Evolutionary conservation across 2,113 vertebrate species (phyloP).

Genomic region (Tragelaphus strepsiceros): DNA sequence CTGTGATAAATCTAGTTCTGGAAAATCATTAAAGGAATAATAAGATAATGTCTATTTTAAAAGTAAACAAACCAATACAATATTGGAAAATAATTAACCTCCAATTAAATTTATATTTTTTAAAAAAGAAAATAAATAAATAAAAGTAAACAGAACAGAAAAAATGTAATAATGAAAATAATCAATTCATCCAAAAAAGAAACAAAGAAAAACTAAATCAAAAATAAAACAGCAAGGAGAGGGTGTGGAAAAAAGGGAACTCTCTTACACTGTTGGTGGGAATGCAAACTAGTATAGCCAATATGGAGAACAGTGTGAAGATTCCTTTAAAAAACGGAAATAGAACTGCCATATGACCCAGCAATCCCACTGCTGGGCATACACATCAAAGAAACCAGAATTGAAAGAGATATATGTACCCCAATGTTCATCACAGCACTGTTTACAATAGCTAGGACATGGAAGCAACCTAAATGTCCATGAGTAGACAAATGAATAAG

Average conservation of each 20-base stretch:
- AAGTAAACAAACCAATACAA: not conserved
- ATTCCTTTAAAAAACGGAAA: not conserved
- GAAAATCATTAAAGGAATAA: not conserved
- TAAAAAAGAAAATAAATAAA: too few relatives aligned
- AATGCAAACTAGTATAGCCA: not conserved
- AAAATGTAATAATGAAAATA: conserved; percentile 27
- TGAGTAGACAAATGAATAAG: not conserved
- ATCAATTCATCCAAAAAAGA: not conserved
- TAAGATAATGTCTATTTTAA: not conserved
- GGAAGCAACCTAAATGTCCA: not conserved
- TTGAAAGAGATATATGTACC: not conserved
- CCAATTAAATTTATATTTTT: too few relatives aligned
- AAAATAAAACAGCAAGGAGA: conserved; percentile 21
- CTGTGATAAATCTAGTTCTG: not conserved
- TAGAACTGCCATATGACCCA: not conserved
- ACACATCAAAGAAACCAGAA: not conserved
- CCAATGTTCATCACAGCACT: not conserved
- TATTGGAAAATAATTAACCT: too few relatives aligned
- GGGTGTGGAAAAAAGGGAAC: not conserved
- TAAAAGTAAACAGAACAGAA: not conserved
- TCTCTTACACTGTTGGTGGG: not conserved
- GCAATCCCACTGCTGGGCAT: not conserved
- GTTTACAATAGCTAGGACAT: not conserved
- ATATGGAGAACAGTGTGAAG: not conserved
- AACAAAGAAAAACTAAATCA: conserved; percentile 3